Evolutionary conservation across 1,140 invertebrate genomes (phyloP), one percentile per base, ranked within the genome.

Genomic region (Asobara japonica): DNA sequence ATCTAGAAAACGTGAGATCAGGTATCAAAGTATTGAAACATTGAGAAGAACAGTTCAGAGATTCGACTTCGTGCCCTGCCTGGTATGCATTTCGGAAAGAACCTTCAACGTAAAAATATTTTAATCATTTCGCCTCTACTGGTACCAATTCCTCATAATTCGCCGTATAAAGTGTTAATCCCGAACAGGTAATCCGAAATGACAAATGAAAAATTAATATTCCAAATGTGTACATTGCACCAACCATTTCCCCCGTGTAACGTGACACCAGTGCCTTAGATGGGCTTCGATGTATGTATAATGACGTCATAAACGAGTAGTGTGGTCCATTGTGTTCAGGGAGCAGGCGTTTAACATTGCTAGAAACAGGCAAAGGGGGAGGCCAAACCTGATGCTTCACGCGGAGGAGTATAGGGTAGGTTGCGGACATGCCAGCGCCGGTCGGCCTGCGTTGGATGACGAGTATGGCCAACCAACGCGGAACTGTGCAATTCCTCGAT

Each of bases 401-500:
- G 76, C 76, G 78, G 78, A 79, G 79, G 74, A 78, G 78, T 79
- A 62, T 62, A 66, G 73, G 77, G 76, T 80, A 79, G 75, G 79
- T 72, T 75, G 79, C 8, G 25, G 48, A 73, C 71, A 38, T 30
- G 75, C 13, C 29, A 27, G 0, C 27, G 51, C 5, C 13, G 13
- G 65, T 74, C 18, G 31, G n/a, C n/a, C 38, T 78, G 78, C 74
- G 68, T 79, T 77, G 69, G 74, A 74, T 72, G 72, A 18, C 51
- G 68, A 36, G 65, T 61, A 36, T 64, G 25, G n/a, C 36, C 51
- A 61, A 60, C 67, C 67, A 69, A 69, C 67, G 51, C 67, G 67
- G 67, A 69, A 69, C 16, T 69, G 48, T 20, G 16, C 20, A 8
- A 8, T 18, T n/a, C n/a, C 20, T 51, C 45, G 20, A 51, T 38